These are phyloP conservation scores for Arrhopalites spinosus DNA, from an alignment of 2,888 invertebrate species.

Conservation along the genomic window DNA sequence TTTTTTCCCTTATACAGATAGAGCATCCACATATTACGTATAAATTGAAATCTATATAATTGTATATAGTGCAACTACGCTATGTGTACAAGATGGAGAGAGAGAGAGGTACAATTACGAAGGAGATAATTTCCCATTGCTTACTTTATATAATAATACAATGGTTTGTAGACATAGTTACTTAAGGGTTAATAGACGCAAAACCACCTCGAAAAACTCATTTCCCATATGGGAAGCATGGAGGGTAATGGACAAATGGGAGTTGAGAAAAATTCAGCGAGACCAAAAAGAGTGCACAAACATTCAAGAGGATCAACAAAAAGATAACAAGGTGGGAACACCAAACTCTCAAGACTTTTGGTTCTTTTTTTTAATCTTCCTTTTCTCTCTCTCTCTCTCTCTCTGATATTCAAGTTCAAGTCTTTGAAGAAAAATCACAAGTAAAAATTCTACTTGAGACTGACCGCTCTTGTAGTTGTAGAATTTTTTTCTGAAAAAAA, in stretches of 20 bases:
- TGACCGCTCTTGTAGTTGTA: not conserved
- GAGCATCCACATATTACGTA: too few relatives aligned
- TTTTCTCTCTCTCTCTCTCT: too few relatives aligned
- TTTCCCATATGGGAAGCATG: conserved; percentile 17
- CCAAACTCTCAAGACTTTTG: too few relatives aligned
- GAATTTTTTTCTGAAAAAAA: too few relatives aligned
- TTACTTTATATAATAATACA: too few relatives aligned
- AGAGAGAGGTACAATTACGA: too few relatives aligned
- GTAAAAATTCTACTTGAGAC: too few relatives aligned
- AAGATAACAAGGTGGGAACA: conserved; percentile 33
- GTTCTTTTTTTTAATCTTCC: too few relatives aligned
- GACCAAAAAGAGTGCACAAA: not conserved
- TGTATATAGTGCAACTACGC: not conserved
- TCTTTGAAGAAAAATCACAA: too few relatives aligned
- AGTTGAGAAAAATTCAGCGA: not conserved
- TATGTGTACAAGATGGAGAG: not conserved
- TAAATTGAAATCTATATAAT: not conserved
- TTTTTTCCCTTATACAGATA: too few relatives aligned
- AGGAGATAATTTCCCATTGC: too few relatives aligned
- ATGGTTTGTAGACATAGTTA: not conserved
- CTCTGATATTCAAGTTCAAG: too few relatives aligned
- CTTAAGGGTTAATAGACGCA: conserved; percentile 27
- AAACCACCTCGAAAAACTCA: conserved; percentile 33
- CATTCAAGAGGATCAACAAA: not conserved
- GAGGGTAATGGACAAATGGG: not conserved